Conservation (phyloP, 2,888 invertebrate genomes). For the Agrochola lychnidis region DNA sequence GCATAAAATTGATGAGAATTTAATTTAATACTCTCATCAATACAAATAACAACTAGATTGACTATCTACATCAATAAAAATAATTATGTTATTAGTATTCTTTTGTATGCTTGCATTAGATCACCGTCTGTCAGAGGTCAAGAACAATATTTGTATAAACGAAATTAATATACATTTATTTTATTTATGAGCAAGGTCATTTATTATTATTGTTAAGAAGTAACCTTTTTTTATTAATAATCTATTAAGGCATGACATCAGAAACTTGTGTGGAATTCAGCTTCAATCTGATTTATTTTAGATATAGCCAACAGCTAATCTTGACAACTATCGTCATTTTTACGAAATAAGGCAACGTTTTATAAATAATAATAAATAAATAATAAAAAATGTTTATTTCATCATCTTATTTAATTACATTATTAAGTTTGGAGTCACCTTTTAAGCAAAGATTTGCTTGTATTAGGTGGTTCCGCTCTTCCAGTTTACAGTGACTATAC, state of each 20-base stretch:
- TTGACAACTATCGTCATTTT: rapidly evolving
- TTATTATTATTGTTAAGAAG: not conserved
- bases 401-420: too few relatives aligned
- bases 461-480: too few relatives aligned
- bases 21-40: slow-evolving; percentile 13
- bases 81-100: not conserved
- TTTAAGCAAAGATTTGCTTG: too few relatives aligned
- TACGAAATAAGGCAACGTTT: not conserved
- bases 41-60: slow-evolving; percentile 1
- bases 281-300: not conserved
- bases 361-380: too few relatives aligned
- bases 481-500: too few relatives aligned
- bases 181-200: not conserved
- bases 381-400: too few relatives aligned
- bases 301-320: not conserved
- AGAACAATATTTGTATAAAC: slow-evolving; percentile 31
- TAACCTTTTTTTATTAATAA: not conserved
- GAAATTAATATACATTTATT: slow-evolving; percentile 10
- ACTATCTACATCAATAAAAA: not conserved
- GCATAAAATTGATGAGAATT: slow-evolving; percentile 16
- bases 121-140: slow-evolving; percentile 18
- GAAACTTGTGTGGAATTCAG: not conserved
- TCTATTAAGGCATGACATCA: not conserved
- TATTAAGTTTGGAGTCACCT: too few relatives aligned
- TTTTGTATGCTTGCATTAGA: not conserved